Percentiles rank a stretch among this genome's conserved stretches.
phyloP scores from a whole-genome alignment of 2,113 vertebrate genomes.

The Hylia prasina region DNA sequence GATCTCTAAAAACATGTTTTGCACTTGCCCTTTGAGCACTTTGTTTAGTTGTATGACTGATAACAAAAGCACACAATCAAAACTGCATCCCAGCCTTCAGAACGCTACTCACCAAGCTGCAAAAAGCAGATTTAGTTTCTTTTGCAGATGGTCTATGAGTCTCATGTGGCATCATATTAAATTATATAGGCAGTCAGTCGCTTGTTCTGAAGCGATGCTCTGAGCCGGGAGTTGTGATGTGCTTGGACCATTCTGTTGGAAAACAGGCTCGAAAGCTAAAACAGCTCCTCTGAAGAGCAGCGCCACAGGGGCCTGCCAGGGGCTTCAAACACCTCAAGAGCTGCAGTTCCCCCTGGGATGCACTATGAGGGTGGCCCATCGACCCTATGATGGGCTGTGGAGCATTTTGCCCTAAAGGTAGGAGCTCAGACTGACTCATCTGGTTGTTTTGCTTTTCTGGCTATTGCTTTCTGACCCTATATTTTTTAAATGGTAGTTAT shows the following conservation, averaged over 20 bases:
- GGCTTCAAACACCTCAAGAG: background rate
- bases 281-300: background rate
- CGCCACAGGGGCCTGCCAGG: background rate
- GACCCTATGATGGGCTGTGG: slow-evolving; percentile 76
- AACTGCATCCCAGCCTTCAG: slow-evolving; percentile 22
- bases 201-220: slow-evolving; percentile 66
- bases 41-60: background rate
- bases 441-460: background rate
- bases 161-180: slow-evolving; percentile 83
- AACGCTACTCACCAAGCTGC: slow-evolving; percentile 55
- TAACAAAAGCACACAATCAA: slow-evolving; percentile 16
- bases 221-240: slow-evolving; percentile 58
- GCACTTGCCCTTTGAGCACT: background rate
- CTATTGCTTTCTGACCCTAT: background rate
- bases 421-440: background rate
- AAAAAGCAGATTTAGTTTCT: slow-evolving; percentile 69
- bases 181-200: slow-evolving; percentile 80
- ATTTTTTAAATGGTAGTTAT: background rate
- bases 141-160: slow-evolving; percentile 77
- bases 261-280: slow-evolving; percentile 41
- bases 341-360: slow-evolving; percentile 20
- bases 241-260: slow-evolving; percentile 60
- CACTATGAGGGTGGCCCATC: slow-evolving; percentile 70
- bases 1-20: background rate
- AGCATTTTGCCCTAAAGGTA: slow-evolving; percentile 83